Evolutionary conservation across 2,113 vertebrate genomes (phyloP).

Genomic region (Fulica atra): DNA sequence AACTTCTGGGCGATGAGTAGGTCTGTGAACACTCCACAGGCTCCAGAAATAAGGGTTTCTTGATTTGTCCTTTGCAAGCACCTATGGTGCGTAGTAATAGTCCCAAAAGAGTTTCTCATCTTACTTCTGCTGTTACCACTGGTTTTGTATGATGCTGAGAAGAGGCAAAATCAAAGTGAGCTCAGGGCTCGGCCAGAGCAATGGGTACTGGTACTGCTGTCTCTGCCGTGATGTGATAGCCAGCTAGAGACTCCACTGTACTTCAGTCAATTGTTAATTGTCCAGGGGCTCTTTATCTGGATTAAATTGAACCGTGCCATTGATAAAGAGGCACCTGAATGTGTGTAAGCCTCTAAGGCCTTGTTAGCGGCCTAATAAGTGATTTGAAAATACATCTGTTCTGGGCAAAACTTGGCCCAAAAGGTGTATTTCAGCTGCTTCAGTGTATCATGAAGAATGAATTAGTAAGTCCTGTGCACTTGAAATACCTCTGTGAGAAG

Average conservation of each 20-base stretch:
- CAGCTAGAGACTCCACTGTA: neutral
- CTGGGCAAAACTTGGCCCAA: slow-evolving; percentile 25
- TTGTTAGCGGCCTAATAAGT: slow-evolving; percentile 39
- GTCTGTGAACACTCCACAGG: neutral
- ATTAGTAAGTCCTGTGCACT: neutral
- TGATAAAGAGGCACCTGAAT: slow-evolving; percentile 53
- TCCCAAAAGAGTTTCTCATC: neutral
- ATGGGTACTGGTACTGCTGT: neutral
- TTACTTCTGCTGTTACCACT: neutral
- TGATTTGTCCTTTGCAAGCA: neutral
- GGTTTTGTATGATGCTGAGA: neutral
- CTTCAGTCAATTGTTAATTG: slow-evolving; percentile 22
- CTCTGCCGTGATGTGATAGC: neutral
- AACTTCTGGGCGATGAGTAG: neutral
- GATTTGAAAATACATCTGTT: slow-evolving; percentile 60
- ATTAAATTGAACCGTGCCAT: slow-evolving; percentile 41
- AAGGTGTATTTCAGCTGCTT: slow-evolving; percentile 50
- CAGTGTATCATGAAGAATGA: neutral
- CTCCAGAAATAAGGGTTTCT: neutral
- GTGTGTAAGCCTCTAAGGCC: slow-evolving; percentile 17
- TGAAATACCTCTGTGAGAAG: neutral
- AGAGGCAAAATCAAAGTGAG: neutral
- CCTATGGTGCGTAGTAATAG: neutral
- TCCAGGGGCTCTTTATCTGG: slow-evolving; percentile 26
- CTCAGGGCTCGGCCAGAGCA: neutral